Conservation (phyloP, 35 echinoderm and acorn worm genomes). For the Ophiothrix spiculata region DNA sequence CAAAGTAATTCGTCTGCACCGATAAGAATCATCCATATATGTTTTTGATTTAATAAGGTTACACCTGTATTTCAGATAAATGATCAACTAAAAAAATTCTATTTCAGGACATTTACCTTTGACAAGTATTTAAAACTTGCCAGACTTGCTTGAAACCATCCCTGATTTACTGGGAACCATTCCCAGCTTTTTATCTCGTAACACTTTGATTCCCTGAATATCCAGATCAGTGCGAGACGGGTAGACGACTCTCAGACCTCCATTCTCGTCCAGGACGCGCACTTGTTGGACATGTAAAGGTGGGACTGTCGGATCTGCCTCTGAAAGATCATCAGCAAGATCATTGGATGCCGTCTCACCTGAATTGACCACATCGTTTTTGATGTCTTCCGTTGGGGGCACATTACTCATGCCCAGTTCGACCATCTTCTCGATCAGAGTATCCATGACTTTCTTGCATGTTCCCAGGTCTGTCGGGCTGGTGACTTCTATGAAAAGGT, state of each 20-base stretch:
- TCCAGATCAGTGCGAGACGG: conserved; percentile 67
- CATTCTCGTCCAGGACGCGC: conserved; percentile 44
- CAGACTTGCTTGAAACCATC: no score
- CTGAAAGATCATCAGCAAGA: neutral
- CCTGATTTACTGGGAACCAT: no score
- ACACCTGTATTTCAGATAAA: no score
- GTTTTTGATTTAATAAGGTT: no score
- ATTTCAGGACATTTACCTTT: no score
- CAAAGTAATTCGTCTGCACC: no score
- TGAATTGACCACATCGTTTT: conserved; percentile 1
- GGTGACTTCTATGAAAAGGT: conserved; percentile 84
- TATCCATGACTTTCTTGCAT: conserved; percentile 85
- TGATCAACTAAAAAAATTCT: no score
- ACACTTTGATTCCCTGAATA: no score
- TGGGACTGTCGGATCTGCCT: conserved; percentile 29
- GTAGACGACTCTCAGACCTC: conserved; percentile 67
- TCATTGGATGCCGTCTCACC: neutral
- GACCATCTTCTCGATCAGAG: conserved; percentile 61
- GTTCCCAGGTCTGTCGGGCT: conserved; percentile 65
- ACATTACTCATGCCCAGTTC: conserved; percentile 30
- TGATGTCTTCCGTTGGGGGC: neutral
- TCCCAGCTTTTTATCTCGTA: no score
- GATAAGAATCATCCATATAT: no score
- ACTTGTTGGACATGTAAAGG: conserved; percentile 62
- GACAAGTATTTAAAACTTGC: no score